Evolutionary conservation across 2,113 vertebrate genomes (phyloP).

Genomic region (Rhinichthys klamathensis): DNA sequence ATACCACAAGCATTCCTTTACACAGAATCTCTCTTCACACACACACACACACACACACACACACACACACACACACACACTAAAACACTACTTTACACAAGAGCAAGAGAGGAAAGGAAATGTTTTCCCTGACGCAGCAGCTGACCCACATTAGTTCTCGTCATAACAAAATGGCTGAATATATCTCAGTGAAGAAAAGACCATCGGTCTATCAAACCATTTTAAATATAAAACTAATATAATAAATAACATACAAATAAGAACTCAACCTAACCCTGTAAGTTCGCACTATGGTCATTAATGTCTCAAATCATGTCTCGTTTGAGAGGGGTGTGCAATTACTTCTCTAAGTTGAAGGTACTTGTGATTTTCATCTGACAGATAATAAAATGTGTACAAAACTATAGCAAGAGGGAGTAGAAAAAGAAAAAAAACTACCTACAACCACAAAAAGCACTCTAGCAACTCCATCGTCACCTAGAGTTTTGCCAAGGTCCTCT

Average conservation of each 20-base stretch:
- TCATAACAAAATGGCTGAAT: not conserved
- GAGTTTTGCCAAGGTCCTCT: too few relatives aligned
- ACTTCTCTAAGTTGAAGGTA: not conserved
- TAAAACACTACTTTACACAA: not conserved
- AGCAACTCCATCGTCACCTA: too few relatives aligned
- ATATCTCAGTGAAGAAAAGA: not conserved
- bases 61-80: too few relatives aligned
- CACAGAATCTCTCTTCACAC: not conserved
- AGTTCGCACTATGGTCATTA: not conserved
- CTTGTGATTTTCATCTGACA: not conserved
- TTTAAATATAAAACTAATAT: not conserved
- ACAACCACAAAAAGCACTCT: too few relatives aligned
- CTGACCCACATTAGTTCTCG: slow-evolving; percentile 6
- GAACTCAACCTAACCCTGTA: not conserved
- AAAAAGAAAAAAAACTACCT: not conserved
- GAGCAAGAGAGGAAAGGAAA: not conserved
- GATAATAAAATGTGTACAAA: not conserved
- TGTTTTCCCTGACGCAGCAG: slow-evolving; percentile 3
- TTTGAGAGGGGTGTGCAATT: too few relatives aligned
- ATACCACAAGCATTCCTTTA: not conserved
- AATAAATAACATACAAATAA: not conserved
- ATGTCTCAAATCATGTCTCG: not conserved
- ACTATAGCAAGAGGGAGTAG: not conserved
- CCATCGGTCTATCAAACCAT: not conserved
- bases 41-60: not conserved